Percentiles rank a stretch among this genome's conserved stretches.
Conservation (phyloP, 1,140 invertebrate species). For the Ips nitidus region DNA sequence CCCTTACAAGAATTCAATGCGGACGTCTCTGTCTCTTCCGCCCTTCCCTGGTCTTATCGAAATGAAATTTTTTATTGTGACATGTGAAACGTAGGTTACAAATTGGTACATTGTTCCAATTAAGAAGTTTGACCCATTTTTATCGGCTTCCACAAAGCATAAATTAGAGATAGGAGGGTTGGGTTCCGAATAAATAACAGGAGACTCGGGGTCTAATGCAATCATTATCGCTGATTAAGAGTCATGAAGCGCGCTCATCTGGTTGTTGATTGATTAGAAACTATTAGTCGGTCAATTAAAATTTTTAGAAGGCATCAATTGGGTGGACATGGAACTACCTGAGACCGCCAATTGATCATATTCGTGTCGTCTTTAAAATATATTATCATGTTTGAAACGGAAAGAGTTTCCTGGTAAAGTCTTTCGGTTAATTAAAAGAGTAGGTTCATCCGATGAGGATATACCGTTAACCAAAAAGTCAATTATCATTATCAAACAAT, state of each 20-base stretch:
- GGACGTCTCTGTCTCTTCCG: background rate
- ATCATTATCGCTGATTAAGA: constrained; percentile 14
- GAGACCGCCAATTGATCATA: constrained; percentile 36
- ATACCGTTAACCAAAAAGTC: constrained; percentile 19
- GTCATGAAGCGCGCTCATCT: constrained; percentile 12
- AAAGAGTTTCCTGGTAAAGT: background rate
- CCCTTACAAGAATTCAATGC: constrained; percentile 14
- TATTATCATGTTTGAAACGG: constrained; percentile 12
- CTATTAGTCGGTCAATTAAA: constrained; percentile 30
- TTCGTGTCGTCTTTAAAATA: constrained; percentile 17
- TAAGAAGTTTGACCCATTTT: constrained; percentile 18
- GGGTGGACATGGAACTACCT: constrained; percentile 37
- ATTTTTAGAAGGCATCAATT: constrained; percentile 31
- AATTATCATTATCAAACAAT: constrained; percentile 18
- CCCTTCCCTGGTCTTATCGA: constrained; percentile 22
- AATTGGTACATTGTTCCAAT: constrained; percentile 26
- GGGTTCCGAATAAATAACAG: constrained; percentile 11
- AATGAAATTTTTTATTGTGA: constrained; percentile 27
- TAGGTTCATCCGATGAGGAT: constrained; percentile 6
- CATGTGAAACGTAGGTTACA: constrained; percentile 23
- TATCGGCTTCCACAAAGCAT: constrained; percentile 10
- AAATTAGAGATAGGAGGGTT: constrained; percentile 14
- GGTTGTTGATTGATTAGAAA: constrained; percentile 19
- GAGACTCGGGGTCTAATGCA: constrained; percentile 5
- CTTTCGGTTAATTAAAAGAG: constrained; percentile 6